Evolutionary conservation across 2,113 vertebrate species (phyloP).

Genomic region (rabbit (Oryctolagus cuniculus)): DNA sequence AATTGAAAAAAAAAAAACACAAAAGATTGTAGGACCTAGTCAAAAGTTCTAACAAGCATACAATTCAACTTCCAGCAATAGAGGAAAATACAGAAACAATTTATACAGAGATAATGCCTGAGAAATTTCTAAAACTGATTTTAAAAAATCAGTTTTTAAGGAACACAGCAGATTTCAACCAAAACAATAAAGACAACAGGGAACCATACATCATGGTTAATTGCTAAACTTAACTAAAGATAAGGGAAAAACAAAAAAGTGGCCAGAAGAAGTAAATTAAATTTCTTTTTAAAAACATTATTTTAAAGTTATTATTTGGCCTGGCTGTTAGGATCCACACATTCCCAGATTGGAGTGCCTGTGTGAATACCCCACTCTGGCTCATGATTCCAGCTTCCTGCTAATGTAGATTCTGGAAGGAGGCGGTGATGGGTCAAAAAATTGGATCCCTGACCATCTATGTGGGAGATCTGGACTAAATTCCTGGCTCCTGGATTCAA

Average conservation of each 20-base stretch:
- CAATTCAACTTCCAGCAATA: background rate
- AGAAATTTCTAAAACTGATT: background rate
- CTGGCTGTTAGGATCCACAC: too few relatives aligned
- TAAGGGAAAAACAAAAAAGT: background rate
- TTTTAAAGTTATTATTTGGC: too few relatives aligned
- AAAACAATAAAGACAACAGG: background rate
- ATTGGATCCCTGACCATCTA: too few relatives aligned
- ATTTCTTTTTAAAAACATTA: too few relatives aligned
- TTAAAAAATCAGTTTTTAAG: background rate
- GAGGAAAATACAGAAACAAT: background rate
- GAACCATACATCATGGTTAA: background rate
- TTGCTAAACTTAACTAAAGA: background rate
- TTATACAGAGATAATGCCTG: conserved; percentile 14
- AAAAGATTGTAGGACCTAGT: background rate
- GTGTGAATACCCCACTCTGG: too few relatives aligned
- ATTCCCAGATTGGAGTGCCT: too few relatives aligned
- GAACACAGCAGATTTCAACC: background rate
- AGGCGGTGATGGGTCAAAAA: too few relatives aligned
- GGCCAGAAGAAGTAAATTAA: background rate
- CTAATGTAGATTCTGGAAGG: too few relatives aligned
- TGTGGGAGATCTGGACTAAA: too few relatives aligned
- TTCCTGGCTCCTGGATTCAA: too few relatives aligned
- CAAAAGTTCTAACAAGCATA: background rate
- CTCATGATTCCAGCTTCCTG: too few relatives aligned
- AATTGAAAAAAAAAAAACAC: background rate